Percentiles rank a stretch among this genome's conserved stretches.
These are phyloP conservation scores for Atopsyche davidsoni DNA, from an alignment of 1,140 invertebrate species.

Conservation along the genomic window DNA sequence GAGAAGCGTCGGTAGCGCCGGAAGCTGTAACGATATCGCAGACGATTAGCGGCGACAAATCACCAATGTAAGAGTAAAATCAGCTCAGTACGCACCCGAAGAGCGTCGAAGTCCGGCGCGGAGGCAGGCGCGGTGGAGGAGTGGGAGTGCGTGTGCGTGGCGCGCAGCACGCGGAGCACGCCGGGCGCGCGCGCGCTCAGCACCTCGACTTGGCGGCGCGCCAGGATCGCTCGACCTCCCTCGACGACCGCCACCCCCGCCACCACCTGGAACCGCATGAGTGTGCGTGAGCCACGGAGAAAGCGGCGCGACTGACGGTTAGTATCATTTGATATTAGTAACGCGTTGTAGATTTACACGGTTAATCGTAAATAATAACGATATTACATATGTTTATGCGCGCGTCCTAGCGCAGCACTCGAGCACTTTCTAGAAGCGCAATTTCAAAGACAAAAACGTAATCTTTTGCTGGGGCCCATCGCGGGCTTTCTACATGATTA, in stretches of 20 bases:
- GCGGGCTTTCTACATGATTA: too few relatives aligned
- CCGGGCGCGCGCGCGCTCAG: conserved; percentile 43
- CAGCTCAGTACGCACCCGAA: conserved; percentile 11
- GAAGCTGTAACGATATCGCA: conserved; percentile 32
- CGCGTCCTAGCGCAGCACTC: too few relatives aligned
- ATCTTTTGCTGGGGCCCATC: too few relatives aligned
- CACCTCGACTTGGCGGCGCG: conserved; percentile 39
- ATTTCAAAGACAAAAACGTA: too few relatives aligned
- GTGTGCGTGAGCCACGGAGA: too few relatives aligned
- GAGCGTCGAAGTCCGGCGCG: conserved; percentile 30
- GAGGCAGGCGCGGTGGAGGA: conserved; percentile 38
- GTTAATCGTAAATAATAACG: too few relatives aligned
- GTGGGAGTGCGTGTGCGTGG: conserved; percentile 43
- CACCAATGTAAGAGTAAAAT: not conserved
- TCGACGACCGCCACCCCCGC: conserved; percentile 39
- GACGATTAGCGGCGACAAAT: not conserved
- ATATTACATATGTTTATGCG: too few relatives aligned
- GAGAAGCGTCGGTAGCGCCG: conserved; percentile 38
- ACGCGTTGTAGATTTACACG: too few relatives aligned
- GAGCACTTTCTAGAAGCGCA: too few relatives aligned
- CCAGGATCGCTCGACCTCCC: conserved; percentile 34
- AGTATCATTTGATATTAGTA: too few relatives aligned
- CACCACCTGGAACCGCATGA: conserved; percentile 33
- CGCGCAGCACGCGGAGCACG: conserved; percentile 37
- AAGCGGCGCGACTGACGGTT: too few relatives aligned